Percentiles rank a stretch among this genome's conserved stretches.
Conservation (phyloP, 2,113 vertebrate species). For the Todiramphus saurophagus region DNA sequence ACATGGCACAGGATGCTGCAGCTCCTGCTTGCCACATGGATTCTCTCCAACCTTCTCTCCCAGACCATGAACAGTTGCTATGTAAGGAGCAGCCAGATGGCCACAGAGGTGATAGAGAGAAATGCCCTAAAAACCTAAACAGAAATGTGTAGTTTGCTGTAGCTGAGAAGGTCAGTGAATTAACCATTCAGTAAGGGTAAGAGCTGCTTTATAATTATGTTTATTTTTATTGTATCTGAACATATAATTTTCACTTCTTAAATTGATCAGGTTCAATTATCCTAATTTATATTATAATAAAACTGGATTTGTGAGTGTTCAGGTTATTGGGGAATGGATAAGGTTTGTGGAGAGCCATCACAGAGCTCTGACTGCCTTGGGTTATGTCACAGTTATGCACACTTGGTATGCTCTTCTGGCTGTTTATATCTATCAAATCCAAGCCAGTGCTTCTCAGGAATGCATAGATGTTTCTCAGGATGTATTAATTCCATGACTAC, state of each 20-base stretch:
- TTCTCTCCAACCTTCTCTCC: not conserved
- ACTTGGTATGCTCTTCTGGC: not conserved
- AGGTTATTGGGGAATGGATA: not conserved
- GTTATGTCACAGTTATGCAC: not conserved
- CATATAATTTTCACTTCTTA: not conserved
- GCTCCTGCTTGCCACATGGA: not conserved
- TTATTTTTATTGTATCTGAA: not conserved
- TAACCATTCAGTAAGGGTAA: not conserved
- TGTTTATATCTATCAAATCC: not conserved
- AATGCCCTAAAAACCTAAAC: not conserved
- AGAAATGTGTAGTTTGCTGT: not conserved
- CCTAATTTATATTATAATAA: not conserved
- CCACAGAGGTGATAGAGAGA: not conserved
- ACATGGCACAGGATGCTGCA: not conserved
- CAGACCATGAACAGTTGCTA: not conserved
- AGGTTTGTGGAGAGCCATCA: not conserved
- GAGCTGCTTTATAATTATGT: not conserved
- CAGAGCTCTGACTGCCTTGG: not conserved
- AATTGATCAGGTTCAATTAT: not conserved
- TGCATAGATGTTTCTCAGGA: constrained; percentile 19
- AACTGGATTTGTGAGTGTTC: not conserved
- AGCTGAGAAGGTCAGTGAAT: not conserved
- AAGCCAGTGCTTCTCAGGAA: constrained; percentile 29
- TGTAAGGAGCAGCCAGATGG: not conserved
- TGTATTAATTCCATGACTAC: not conserved